A percentile compares a stretch with the other conserved stretches of the same genome.
phyloP scores from a whole-genome alignment of 2,113 vertebrate genomes.

The Leuciscus idus region DNA sequence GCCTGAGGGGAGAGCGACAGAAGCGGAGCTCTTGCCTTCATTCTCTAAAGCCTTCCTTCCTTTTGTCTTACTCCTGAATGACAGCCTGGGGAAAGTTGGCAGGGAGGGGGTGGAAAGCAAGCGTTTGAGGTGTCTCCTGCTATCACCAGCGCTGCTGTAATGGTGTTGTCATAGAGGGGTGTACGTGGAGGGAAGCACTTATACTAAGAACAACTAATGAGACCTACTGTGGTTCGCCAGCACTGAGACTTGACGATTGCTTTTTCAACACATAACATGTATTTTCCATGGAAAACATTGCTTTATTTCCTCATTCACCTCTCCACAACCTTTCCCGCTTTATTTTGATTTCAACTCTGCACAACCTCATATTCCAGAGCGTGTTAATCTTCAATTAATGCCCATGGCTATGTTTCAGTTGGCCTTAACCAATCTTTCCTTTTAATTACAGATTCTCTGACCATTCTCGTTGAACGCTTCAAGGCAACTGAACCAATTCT shows the following conservation, averaged over 20 bases:
- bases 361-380: background rate
- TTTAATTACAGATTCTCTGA: background rate
- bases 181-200: slow-evolving; percentile 1
- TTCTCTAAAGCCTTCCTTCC: slow-evolving; percentile 54
- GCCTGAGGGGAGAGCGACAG: slow-evolving; percentile 46
- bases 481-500: background rate
- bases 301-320: slow-evolving; percentile 21
- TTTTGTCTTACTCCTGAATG: slow-evolving; percentile 50
- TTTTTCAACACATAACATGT: slow-evolving; percentile 16
- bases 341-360: slow-evolving; percentile 18
- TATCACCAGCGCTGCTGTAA: slow-evolving; percentile 45
- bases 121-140: slow-evolving; percentile 42
- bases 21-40: slow-evolving; percentile 39
- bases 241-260: slow-evolving; percentile 21
- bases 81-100: slow-evolving; percentile 45
- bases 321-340: background rate
- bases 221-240: slow-evolving; percentile 36
- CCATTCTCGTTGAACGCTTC: background rate
- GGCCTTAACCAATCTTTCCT: slow-evolving; percentile 11
- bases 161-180: slow-evolving; percentile 35
- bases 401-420: background rate
- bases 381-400: slow-evolving; percentile 9
- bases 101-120: slow-evolving; percentile 18
- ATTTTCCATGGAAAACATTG: slow-evolving; percentile 15
- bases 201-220: slow-evolving; percentile 42